Conservation (phyloP, 2,888 invertebrate species). For the Nezara viridula region DNA sequence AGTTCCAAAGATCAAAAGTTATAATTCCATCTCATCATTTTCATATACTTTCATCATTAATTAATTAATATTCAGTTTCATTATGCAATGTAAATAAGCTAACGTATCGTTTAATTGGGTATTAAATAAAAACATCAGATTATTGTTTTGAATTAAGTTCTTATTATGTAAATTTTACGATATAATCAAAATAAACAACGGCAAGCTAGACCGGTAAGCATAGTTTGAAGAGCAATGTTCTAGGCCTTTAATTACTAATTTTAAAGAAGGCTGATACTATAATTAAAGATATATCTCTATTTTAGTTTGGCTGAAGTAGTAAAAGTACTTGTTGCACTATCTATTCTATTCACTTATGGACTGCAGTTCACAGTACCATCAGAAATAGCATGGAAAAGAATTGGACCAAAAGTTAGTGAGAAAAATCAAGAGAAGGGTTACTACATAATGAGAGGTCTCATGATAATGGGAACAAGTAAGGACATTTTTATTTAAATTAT, state of each 20-base stretch:
- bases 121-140: too few relatives aligned
- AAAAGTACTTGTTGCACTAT: slow-evolving; percentile 87
- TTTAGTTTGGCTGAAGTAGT: slow-evolving; percentile 79
- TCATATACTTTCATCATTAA: too few relatives aligned
- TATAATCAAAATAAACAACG: too few relatives aligned
- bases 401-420: slow-evolving; percentile 72
- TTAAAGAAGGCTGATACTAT: neutral
- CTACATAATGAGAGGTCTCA: slow-evolving; percentile 67
- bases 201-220: too few relatives aligned
- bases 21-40: too few relatives aligned
- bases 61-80: too few relatives aligned
- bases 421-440: slow-evolving; percentile 70
- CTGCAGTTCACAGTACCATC: slow-evolving; percentile 96
- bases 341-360: slow-evolving; percentile 93
- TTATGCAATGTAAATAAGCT: too few relatives aligned
- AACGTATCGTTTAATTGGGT: too few relatives aligned
- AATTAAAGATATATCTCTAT: neutral
- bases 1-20: too few relatives aligned
- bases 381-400: slow-evolving; percentile 88
- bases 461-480: slow-evolving; percentile 69
- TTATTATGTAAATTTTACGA: too few relatives aligned
- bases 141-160: too few relatives aligned
- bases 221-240: too few relatives aligned
- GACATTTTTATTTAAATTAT: neutral
- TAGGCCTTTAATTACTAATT: neutral